A percentile compares a stretch with the other conserved stretches of the same genome.
These are phyloP conservation scores for Indicator maculatus DNA, from an alignment of 2,113 vertebrate species.

Conservation along the genomic window DNA sequence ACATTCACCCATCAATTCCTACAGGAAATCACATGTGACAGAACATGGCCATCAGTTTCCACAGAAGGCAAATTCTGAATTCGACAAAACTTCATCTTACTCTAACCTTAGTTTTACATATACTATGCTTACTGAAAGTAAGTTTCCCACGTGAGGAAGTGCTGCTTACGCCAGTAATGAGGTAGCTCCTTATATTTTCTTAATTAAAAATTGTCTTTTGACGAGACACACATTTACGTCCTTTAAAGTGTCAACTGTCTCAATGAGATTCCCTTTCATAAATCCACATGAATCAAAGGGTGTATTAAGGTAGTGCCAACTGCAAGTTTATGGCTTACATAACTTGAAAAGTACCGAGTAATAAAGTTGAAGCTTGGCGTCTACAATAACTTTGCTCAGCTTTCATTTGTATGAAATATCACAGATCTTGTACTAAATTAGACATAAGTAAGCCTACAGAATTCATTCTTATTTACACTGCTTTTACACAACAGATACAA, in stretches of 20 bases:
- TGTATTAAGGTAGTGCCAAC: not conserved
- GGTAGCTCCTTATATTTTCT: not conserved
- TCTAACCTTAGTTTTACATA: not conserved
- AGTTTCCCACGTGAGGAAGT: not conserved
- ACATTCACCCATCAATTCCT: not conserved
- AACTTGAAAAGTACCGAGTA: not conserved
- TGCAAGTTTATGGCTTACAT: not conserved
- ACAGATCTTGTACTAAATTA: not conserved
- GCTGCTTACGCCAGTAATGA: not conserved
- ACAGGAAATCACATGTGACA: not conserved
- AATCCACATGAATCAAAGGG: not conserved
- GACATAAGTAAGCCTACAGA: not conserved
- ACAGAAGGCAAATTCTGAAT: not conserved
- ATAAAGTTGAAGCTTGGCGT: not conserved
- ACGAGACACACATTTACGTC: not conserved
- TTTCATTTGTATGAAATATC: not conserved
- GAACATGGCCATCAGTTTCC: not conserved
- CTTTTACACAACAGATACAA: not conserved
- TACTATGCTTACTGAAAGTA: not conserved
- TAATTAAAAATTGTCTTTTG: not conserved
- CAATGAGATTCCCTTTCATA: not conserved
- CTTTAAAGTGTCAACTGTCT: not conserved
- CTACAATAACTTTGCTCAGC: accelerated
- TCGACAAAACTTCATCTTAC: not conserved
- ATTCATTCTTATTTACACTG: not conserved